Evolutionary conservation across 2,797 vertebrate genomes (phyloP).

Genomic region (Onychomys arenicola): DNA sequence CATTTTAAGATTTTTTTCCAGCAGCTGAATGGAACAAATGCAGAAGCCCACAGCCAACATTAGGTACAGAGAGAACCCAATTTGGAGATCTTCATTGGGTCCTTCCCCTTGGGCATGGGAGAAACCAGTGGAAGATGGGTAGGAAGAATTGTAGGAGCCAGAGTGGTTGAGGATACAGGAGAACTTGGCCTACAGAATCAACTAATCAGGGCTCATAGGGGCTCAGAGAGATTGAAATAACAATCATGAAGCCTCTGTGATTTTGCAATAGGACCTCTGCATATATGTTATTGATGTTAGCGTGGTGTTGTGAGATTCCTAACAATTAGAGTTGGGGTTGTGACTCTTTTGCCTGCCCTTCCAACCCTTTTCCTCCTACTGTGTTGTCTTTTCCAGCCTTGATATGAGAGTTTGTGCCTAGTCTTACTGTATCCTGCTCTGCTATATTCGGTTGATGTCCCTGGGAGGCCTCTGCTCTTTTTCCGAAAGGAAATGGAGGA

Average conservation of each 20-base stretch:
- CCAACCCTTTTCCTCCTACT: neutral
- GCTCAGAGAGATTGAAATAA: neutral
- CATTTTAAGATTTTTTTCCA: neutral
- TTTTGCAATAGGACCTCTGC: neutral
- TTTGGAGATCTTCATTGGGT: neutral
- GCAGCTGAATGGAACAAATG: neutral
- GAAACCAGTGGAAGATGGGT: neutral
- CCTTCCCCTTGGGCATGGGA: neutral
- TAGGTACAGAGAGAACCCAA: neutral
- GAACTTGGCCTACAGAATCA: neutral
- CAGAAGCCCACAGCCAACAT: neutral
- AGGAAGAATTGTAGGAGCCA: neutral
- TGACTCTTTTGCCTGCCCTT: neutral
- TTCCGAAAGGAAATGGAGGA: neutral
- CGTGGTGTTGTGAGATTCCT: neutral
- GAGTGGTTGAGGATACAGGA: neutral
- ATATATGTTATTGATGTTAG: neutral
- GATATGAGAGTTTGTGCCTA: neutral
- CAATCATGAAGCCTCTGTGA: neutral
- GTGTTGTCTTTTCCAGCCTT: neutral
- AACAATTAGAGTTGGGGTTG: no score
- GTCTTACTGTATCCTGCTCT: neutral
- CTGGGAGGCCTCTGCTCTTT: neutral
- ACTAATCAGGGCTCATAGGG: neutral
- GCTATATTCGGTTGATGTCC: neutral